A percentile compares a stretch with the other conserved stretches of the same genome.
Conservation (phyloP, 2,113 vertebrate species). For the Dryoscopus gambensis region DNA sequence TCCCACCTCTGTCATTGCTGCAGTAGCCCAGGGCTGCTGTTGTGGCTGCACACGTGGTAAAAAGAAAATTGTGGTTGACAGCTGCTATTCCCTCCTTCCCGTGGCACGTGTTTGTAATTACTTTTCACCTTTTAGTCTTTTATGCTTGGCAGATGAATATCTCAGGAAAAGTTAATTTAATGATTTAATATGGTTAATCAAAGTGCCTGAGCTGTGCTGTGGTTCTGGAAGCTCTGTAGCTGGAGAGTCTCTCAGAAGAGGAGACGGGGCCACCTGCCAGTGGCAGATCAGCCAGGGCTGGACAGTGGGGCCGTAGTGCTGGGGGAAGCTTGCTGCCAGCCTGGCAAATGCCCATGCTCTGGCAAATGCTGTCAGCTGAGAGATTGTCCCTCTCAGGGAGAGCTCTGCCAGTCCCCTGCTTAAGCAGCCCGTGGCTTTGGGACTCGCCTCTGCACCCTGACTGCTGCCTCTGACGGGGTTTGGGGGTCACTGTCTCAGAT, state of each 20-base stretch:
- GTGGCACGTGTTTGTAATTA: not conserved
- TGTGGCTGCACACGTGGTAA: not conserved
- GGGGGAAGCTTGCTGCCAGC: not conserved
- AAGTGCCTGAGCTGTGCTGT: not conserved
- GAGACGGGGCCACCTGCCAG: not conserved
- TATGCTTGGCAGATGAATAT: not conserved
- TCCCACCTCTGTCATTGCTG: not conserved
- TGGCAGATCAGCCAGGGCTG: not conserved
- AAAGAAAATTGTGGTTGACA: not conserved
- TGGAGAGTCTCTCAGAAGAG: not conserved
- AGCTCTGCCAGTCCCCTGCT: not conserved
- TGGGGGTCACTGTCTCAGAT: not conserved
- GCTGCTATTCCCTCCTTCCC: not conserved
- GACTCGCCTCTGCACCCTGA: accelerated
- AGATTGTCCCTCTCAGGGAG: not conserved
- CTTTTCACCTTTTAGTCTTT: constrained; percentile 40
- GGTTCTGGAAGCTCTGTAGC: not conserved
- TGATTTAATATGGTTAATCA: constrained; percentile 27
- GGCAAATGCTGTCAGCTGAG: not conserved
- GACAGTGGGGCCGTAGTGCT: accelerated
- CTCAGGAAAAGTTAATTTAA: constrained; percentile 31
- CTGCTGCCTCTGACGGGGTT: accelerated
- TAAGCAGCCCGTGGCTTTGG: not conserved
- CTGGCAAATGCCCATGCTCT: not conserved
- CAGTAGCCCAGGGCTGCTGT: not conserved